A percentile compares a stretch with the other conserved stretches of the same genome.
These are phyloP conservation scores for Trichomycterus rosablanca DNA, from an alignment of 2,113 vertebrate genomes.

Conservation along the genomic window DNA sequence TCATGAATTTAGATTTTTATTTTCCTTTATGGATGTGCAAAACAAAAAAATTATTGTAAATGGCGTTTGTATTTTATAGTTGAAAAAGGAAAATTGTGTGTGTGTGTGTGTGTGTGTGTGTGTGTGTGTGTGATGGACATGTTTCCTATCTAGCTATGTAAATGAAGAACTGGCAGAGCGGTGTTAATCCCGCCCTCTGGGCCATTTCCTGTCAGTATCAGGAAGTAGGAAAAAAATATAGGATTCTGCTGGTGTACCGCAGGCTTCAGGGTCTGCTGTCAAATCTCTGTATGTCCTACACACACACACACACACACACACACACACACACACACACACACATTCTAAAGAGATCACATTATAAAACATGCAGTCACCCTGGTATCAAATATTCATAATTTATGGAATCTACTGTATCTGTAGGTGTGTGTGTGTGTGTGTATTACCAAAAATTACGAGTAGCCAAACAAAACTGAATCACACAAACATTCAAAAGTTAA, in stretches of 20 bases:
- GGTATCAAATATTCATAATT: constrained; percentile 10
- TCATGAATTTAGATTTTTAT: too few species aligned
- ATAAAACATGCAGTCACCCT: constrained; percentile 25
- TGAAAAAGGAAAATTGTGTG: neutral
- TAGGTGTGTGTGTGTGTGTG: neutral
- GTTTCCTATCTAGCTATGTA: constrained; percentile 45
- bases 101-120: constrained; percentile 39
- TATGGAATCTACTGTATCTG: neutral
- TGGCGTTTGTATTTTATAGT: too few species aligned
- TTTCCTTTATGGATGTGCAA: too few species aligned
- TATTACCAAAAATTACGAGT: too few species aligned
- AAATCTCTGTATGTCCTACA: constrained; percentile 11
- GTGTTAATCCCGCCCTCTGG: constrained; percentile 47
- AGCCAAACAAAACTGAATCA: too few species aligned
- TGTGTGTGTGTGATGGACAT: constrained; percentile 40
- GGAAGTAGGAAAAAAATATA: constrained; percentile 46
- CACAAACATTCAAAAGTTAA: too few species aligned
- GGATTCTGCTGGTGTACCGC: constrained; percentile 37
- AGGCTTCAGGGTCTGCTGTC: constrained; percentile 35
- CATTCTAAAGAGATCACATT: constrained; percentile 5
- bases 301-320: neutral
- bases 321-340: constrained; percentile 9
- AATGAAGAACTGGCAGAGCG: constrained; percentile 38
- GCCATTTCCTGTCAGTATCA: constrained; percentile 49
- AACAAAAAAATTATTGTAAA: too few species aligned